These are phyloP conservation scores for Papilio polytes DNA, from an alignment of 1,140 invertebrate genomes.

Conservation along the genomic window DNA sequence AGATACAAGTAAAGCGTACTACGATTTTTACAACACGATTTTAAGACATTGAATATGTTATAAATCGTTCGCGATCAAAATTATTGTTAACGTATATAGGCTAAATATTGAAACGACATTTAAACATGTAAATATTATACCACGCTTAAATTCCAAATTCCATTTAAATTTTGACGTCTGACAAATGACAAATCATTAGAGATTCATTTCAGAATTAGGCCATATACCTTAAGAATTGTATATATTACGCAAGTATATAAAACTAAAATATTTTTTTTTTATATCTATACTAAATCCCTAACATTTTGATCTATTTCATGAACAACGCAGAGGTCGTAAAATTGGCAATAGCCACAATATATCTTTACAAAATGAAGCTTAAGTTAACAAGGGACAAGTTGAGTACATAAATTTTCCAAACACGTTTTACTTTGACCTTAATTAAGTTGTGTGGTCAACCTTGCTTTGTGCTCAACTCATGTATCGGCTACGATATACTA, in stretches of 20 bases:
- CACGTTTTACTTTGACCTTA: conserved; percentile 14
- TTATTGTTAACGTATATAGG: no score
- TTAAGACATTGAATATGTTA: no score
- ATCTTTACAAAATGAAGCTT: conserved; percentile 21
- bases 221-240: no score
- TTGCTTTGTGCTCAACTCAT: background rate
- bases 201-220: no score
- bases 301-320: background rate
- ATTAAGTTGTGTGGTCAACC: conserved; percentile 5
- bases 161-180: no score
- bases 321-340: background rate
- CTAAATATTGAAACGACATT: no score
- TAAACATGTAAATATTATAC: no score
- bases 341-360: background rate
- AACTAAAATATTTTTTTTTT: background rate
- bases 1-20: background rate
- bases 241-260: no score
- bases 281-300: background rate
- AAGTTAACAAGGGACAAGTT: conserved; percentile 1
- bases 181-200: no score
- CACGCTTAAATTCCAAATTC: no score
- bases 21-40: background rate
- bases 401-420: conserved; percentile 18
- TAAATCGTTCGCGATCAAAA: no score
- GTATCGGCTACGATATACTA: background rate